Evolutionary conservation across 2,888 invertebrate species (phyloP).

Genomic region (Thecophora atra): DNA sequence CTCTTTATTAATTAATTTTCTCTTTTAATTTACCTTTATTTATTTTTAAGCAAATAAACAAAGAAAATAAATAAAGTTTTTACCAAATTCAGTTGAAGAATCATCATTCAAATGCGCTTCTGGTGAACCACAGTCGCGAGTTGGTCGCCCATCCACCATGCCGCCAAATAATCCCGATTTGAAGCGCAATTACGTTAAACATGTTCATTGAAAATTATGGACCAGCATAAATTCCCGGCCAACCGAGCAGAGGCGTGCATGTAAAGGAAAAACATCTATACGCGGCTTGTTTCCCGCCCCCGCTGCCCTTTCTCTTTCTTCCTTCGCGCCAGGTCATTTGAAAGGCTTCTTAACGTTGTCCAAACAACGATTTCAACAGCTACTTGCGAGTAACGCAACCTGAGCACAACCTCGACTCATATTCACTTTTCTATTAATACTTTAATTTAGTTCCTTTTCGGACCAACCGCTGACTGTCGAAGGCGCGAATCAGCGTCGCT

Average conservation of each 20-base stretch:
- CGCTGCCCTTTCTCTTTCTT: neutral
- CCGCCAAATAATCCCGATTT: conserved; percentile 26
- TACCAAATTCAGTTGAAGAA: neutral
- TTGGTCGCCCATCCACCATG: neutral
- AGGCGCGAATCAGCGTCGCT: conserved; percentile 30
- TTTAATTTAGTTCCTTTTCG: conserved; percentile 12
- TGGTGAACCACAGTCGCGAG: neutral
- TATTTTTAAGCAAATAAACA: too few species aligned
- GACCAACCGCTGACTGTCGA: conserved; percentile 23
- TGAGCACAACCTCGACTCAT: neutral
- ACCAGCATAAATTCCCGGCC: conserved; percentile 27
- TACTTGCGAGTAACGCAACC: conserved; percentile 15
- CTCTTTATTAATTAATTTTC: too few species aligned
- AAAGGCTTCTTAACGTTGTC: neutral
- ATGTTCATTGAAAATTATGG: conserved; percentile 31
- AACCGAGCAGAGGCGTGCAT: neutral
- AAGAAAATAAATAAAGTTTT: too few species aligned
- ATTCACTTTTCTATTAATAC: conserved; percentile 10
- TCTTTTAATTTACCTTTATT: too few species aligned
- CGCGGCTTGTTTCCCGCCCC: neutral
- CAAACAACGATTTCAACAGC: neutral
- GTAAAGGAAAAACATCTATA: neutral
- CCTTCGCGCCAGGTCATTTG: neutral
- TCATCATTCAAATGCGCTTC: neutral
- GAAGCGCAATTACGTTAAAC: conserved; percentile 33